These are phyloP conservation scores for Nasonia vitripennis DNA, from an alignment of 1,140 invertebrate species.

Conservation along the genomic window DNA sequence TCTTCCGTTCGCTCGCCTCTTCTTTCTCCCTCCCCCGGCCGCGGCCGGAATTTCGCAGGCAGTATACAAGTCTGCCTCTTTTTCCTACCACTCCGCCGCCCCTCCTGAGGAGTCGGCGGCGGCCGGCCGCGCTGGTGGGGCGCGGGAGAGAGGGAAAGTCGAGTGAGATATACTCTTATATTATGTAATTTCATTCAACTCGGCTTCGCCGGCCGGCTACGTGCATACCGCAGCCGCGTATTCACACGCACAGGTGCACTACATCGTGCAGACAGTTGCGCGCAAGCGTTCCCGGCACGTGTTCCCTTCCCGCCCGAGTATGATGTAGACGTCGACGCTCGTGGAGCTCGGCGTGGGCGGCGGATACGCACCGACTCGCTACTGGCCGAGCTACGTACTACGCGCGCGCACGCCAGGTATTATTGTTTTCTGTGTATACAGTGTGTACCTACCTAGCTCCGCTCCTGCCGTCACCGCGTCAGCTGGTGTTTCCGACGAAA, in stretches of 20 bases:
- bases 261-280: too few relatives aligned
- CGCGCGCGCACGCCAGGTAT: background rate
- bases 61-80: slow-evolving; percentile 1
- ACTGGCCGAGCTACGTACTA: too few relatives aligned
- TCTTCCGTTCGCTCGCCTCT: slow-evolving; percentile 43
- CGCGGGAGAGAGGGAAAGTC: background rate
- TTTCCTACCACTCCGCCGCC: background rate
- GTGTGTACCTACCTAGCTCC: too few relatives aligned
- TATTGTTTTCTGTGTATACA: background rate
- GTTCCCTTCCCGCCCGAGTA: too few relatives aligned
- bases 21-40: background rate
- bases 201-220: slow-evolving; percentile 42
- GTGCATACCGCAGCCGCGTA: too few relatives aligned
- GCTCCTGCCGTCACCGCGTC: background rate
- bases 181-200: slow-evolving; percentile 63
- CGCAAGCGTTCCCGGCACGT: background rate
- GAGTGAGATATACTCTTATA: slow-evolving; percentile 41
- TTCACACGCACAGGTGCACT: background rate
- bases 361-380: background rate
- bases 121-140: background rate
- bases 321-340: background rate
- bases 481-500: slow-evolving; percentile 29
- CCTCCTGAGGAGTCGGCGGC: background rate
- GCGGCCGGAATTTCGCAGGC: background rate
- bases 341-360: background rate